Evolutionary conservation across 2,888 invertebrate genomes (phyloP), one percentile per base, ranked within the genome.

Genomic region (Drosophila algonquin): DNA sequence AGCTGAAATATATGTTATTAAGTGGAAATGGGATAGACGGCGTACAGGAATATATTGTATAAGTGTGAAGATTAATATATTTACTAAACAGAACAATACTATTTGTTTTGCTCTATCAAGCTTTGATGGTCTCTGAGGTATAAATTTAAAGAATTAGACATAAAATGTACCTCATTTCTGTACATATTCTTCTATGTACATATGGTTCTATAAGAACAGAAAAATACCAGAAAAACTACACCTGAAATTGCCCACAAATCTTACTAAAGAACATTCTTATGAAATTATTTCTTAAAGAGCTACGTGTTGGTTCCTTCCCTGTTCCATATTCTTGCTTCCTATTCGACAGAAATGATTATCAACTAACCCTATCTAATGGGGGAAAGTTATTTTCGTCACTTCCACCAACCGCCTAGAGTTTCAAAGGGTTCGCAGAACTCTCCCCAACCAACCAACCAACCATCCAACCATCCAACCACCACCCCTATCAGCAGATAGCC

Each of bases 381-480:
- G 16, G 24, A 71, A 40, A 46, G 18, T 45, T n/a, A 14, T 63
- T 72, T 54, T 73, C 35, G 18, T 27, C 40, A 48, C n/a, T 30
- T 58, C 46, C 18, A 58, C 24, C 48, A 21, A 18, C 24, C 54
- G 27, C 48, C 65, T 77, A 59, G 54, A 35, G 65, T 87, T 75
- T 86, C 87, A 85, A 85, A 86, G 81, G 83, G 72, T 75, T 87
- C 21, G 14, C 45, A 16, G 24, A 46, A 12, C 40, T 40, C 40
- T 12, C 27, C 44, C 54, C 32, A 47, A 58, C 10, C 45, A 35
- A 50, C 18, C 18, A 18, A 18, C 54, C 32, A 47, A 58, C 10
- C 45, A 35, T 47, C 45, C 9, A 53, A 54, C 5, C 12, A 12
- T 3, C 32, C 10, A 32, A 32, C 32, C 35, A 32, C 52, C 55